These are phyloP conservation scores for Mya arenaria DNA, from an alignment of 1,140 invertebrate genomes.

Conservation along the genomic window DNA sequence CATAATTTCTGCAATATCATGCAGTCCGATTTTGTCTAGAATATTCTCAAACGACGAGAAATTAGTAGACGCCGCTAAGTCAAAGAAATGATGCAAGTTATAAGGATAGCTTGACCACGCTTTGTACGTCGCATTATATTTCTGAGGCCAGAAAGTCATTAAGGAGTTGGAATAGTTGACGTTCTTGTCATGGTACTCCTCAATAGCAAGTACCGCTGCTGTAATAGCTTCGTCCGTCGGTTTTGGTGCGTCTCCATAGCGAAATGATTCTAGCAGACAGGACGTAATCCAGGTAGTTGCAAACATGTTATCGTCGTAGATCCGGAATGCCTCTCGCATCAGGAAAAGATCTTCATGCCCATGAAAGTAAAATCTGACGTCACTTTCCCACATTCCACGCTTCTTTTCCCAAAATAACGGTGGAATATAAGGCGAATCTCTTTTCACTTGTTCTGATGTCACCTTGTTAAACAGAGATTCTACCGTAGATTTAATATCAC, in stretches of 20 bases:
- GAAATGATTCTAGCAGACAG: constrained; percentile 67
- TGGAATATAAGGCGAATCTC: constrained; percentile 60
- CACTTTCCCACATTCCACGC: constrained; percentile 71
- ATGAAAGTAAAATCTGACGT: constrained; percentile 74
- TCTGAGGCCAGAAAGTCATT: constrained; percentile 68
- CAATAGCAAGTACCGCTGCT: constrained; percentile 61
- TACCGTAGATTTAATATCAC: constrained; percentile 43
- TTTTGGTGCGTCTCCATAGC: constrained; percentile 70
- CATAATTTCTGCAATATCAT: constrained; percentile 60
- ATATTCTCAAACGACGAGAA: constrained; percentile 12
- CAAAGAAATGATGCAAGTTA: constrained; percentile 49
- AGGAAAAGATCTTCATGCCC: constrained; percentile 66
- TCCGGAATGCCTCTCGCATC: constrained; percentile 63
- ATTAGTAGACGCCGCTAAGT: constrained; percentile 34
- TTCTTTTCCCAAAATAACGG: constrained; percentile 67
- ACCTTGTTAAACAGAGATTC: constrained; percentile 59
- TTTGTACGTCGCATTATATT: constrained; percentile 59
- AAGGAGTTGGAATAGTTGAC: constrained; percentile 66
- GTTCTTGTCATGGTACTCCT: constrained; percentile 63
- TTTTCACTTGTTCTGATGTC: constrained; percentile 60
- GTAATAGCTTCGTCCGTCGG: constrained; percentile 64
- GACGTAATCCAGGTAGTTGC: constrained; percentile 75
- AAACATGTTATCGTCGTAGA: constrained; percentile 79
- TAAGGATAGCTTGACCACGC: constrained; percentile 41
- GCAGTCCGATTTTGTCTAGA: constrained; percentile 58